These are phyloP conservation scores for Nemurella pictetii DNA, from an alignment of 2,888 invertebrate species.

Conservation along the genomic window DNA sequence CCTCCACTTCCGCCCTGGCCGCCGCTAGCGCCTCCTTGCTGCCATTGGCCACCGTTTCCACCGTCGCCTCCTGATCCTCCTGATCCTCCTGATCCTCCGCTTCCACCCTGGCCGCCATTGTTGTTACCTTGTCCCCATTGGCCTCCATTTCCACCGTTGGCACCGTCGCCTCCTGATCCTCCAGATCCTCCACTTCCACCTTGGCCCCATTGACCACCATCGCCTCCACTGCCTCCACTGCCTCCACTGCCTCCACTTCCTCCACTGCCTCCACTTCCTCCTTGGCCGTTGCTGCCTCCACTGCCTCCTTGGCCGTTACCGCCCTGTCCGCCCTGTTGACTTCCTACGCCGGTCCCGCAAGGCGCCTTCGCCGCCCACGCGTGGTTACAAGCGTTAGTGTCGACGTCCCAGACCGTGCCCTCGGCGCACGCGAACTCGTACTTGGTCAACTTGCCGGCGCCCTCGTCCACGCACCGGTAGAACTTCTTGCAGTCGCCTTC, in stretches of 20 bases:
- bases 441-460: conserved; percentile 61
- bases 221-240: conserved; percentile 31
- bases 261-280: conserved; percentile 30
- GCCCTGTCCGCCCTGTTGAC: conserved; percentile 30
- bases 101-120: conserved; percentile 44
- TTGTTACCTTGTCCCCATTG: conserved; percentile 44
- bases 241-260: conserved; percentile 41
- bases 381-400: conserved; percentile 71
- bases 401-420: conserved; percentile 77
- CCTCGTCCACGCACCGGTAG: conserved; percentile 67
- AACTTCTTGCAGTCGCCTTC: conserved; percentile 65
- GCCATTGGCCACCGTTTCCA: conserved; percentile 5
- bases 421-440: conserved; percentile 74
- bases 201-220: conserved; percentile 23
- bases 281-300: conserved; percentile 26
- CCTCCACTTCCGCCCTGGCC: conserved; percentile 44
- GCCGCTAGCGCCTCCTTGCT: conserved; percentile 33
- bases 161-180: conserved; percentile 37
- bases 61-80: conserved; percentile 39
- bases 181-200: conserved; percentile 40
- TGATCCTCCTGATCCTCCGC: conserved; percentile 35
- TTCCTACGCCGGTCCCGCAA: conserved; percentile 40
- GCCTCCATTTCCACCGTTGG: conserved; percentile 29
- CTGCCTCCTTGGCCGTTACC: conserved; percentile 29
- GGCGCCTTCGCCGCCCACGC: conserved; percentile 58